These are phyloP conservation scores for Trichogramma evanescens DNA, from an alignment of 2,888 invertebrate species.

Conservation along the genomic window DNA sequence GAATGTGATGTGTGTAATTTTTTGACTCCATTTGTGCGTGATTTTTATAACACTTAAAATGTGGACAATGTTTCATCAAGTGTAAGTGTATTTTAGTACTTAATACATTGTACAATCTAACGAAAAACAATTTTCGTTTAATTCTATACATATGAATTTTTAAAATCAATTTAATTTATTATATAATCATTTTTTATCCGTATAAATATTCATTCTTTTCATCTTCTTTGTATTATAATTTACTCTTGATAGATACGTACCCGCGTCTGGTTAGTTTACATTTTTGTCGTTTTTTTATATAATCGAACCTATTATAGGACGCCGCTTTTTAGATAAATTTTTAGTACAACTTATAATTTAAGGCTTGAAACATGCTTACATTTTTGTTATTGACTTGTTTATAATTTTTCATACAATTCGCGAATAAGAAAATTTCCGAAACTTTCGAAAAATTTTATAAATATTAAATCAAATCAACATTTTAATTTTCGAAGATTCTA, in stretches of 20 bases:
- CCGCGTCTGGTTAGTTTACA: conserved; percentile 29
- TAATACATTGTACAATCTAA: too few species aligned
- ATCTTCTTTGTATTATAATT: conserved; percentile 30
- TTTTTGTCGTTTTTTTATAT: conserved; percentile 19
- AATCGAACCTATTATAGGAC: conserved; percentile 22
- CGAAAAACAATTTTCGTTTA: background rate
- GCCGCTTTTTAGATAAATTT: conserved; percentile 28
- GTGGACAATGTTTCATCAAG: too few species aligned
- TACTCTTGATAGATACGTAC: conserved; percentile 36
- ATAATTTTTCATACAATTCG: too few species aligned
- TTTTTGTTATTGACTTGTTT: too few species aligned
- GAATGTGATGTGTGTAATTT: too few species aligned
- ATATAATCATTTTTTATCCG: background rate
- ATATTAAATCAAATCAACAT: too few species aligned
- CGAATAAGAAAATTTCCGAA: too few species aligned
- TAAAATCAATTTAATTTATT: background rate
- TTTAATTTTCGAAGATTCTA: too few species aligned
- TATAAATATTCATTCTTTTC: conserved; percentile 8
- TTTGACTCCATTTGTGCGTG: conserved; percentile 12
- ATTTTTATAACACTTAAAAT: too few species aligned
- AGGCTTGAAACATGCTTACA: too few species aligned
- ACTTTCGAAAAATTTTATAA: too few species aligned
- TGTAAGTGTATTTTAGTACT: too few species aligned
- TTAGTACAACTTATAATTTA: conserved; percentile 12
- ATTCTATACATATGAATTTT: background rate